phyloP scores from a whole-genome alignment of 2,888 invertebrate genomes.

The Acholoe squamosa region DNA sequence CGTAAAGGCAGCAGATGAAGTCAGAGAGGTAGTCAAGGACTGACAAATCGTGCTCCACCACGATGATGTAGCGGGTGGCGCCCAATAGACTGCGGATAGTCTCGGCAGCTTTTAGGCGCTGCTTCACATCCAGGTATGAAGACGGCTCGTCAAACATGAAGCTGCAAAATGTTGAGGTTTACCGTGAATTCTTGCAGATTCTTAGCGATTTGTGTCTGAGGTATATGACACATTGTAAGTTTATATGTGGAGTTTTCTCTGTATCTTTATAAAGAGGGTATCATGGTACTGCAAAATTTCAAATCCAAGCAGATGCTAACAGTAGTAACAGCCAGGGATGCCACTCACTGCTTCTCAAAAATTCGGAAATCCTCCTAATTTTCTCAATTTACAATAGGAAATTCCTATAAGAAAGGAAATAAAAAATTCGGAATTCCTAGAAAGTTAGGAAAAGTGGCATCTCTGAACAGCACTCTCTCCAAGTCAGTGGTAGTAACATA shows the following conservation, averaged over 20 bases:
- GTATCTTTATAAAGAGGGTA: background rate
- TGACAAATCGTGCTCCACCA: slow-evolving; percentile 99
- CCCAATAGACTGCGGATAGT: slow-evolving; percentile 96
- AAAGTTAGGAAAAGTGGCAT: no score
- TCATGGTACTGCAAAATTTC: no score
- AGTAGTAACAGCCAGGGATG: no score
- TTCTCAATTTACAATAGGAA: no score
- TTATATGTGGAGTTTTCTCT: background rate
- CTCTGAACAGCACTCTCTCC: no score
- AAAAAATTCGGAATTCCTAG: no score
- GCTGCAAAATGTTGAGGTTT: slow-evolving; percentile 72
- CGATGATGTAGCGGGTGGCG: slow-evolving; percentile 98
- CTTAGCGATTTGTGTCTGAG: background rate
- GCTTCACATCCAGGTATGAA: slow-evolving; percentile 99
- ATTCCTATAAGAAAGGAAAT: no score
- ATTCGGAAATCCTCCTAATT: no score
- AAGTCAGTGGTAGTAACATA: no score
- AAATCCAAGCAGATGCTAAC: no score
- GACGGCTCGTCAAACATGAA: slow-evolving; percentile 99
- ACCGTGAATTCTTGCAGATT: background rate
- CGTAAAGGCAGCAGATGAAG: slow-evolving; percentile 99
- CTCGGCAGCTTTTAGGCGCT: slow-evolving; percentile 97
- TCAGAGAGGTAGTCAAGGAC: slow-evolving; percentile 99
- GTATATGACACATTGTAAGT: no score
- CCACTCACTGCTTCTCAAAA: no score